Conservation (phyloP, 2,113 vertebrate species). For the Pagrus major region DNA sequence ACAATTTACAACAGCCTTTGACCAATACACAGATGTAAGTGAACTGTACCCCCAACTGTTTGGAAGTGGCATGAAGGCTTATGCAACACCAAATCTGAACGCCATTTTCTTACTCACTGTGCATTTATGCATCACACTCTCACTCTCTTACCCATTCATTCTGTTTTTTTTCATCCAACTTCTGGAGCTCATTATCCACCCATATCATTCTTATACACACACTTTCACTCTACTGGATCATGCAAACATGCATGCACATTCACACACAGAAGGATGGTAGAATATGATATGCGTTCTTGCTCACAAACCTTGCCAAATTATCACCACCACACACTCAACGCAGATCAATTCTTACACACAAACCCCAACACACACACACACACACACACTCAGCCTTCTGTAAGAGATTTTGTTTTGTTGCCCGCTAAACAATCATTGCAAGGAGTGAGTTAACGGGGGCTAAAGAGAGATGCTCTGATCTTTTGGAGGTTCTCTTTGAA, state of each 20-base stretch:
- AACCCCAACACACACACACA: not conserved
- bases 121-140: constrained; percentile 10
- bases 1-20: constrained; percentile 15
- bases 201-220: not conserved
- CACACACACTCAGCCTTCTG: not conserved
- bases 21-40: not conserved
- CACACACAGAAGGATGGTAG: not conserved
- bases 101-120: not conserved
- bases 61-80: constrained; percentile 9
- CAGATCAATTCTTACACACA: constrained; percentile 1
- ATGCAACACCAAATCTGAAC: constrained; percentile 23
- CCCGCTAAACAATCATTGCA: constrained; percentile 49
- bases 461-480: constrained; percentile 70
- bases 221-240: not conserved
- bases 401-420: constrained; percentile 52
- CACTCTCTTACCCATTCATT: constrained; percentile 5
- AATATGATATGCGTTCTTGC: constrained; percentile 29
- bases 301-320: constrained; percentile 15
- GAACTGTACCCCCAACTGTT: constrained; percentile 24
- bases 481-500: constrained; percentile 62
- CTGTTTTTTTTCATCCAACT: constrained; percentile 11
- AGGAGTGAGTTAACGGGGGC: constrained; percentile 53
- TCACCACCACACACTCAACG: constrained; percentile 2
- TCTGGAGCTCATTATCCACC: constrained; percentile 4
- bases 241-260: not conserved